phyloP scores from a whole-genome alignment of 2,888 invertebrate species.

The Leucoma salicis region DNA sequence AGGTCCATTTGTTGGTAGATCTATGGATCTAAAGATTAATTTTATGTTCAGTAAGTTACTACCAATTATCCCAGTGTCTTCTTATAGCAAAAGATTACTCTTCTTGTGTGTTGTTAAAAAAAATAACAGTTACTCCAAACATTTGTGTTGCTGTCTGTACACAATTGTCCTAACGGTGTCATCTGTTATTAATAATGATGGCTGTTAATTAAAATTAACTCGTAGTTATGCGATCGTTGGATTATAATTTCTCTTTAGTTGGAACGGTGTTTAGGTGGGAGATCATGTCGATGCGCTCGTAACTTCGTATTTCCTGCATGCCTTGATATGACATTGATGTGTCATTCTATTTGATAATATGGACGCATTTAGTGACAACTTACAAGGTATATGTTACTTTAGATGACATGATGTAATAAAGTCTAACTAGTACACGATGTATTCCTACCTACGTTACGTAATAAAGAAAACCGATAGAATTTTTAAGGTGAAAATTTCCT shows the following conservation, averaged over 20 bases:
- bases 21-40: too few species aligned
- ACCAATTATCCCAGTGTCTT: too few species aligned
- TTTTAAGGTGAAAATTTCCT: too few species aligned
- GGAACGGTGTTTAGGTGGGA: constrained; percentile 21
- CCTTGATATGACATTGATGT: constrained; percentile 27
- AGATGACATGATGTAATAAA: too few species aligned
- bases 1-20: too few species aligned
- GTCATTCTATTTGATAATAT: constrained; percentile 11
- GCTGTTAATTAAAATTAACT: constrained; percentile 59
- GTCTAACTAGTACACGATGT: too few species aligned
- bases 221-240: constrained; percentile 52
- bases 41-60: too few species aligned
- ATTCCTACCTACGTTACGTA: too few species aligned
- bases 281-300: constrained; percentile 15
- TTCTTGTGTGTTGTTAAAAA: too few species aligned
- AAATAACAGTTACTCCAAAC: too few species aligned
- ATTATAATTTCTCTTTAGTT: constrained; percentile 70
- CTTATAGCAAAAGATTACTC: too few species aligned
- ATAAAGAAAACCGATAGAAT: too few species aligned
- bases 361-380: constrained; percentile 21
- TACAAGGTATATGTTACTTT: constrained; percentile 1
- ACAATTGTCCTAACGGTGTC: constrained; percentile 6
- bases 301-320: constrained; percentile 22
- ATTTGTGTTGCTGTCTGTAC: constrained; percentile 6
- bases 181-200: constrained; percentile 49